phyloP scores from a whole-genome alignment of 2,113 vertebrate species.

The Syngnathoides biaculeatus region DNA sequence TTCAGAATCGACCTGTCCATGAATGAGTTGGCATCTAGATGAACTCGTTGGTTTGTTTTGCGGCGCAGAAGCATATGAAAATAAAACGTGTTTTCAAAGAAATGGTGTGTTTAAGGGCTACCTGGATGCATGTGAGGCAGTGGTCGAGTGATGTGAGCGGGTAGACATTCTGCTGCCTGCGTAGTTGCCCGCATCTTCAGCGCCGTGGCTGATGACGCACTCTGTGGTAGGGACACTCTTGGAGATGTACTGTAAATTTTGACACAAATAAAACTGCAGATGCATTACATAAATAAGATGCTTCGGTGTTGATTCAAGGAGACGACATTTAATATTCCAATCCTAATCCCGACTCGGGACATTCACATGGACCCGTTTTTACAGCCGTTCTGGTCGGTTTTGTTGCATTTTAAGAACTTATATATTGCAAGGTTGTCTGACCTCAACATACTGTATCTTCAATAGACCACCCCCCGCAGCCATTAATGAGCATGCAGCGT shows the following conservation, averaged over 20 bases:
- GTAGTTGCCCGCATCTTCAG: conserved; percentile 86
- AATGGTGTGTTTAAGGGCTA: conserved; percentile 17
- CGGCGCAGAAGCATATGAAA: background rate
- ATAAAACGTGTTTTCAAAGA: background rate
- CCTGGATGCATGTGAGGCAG: conserved; percentile 91
- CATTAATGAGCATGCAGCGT: background rate
- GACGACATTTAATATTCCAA: background rate
- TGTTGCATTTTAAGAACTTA: background rate
- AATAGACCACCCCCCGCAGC: background rate
- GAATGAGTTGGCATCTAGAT: background rate
- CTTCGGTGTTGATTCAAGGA: background rate
- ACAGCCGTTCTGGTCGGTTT: background rate
- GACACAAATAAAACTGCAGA: background rate
- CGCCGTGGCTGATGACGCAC: conserved; percentile 88
- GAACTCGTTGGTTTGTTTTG: background rate
- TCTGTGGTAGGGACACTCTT: conserved; percentile 91
- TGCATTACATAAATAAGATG: background rate
- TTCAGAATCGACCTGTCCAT: background rate
- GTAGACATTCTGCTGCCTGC: conserved; percentile 93
- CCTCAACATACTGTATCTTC: background rate
- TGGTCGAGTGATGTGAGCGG: conserved; percentile 91
- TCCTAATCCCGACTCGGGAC: background rate
- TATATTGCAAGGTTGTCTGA: background rate
- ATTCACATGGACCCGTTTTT: background rate
- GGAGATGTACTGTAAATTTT: conserved; percentile 82